A percentile compares a stretch with the other conserved stretches of the same genome.
Evolutionary conservation across 35 echinoderm and acorn worm genomes (phyloP).

Genomic region (Amphiura filiformis): DNA sequence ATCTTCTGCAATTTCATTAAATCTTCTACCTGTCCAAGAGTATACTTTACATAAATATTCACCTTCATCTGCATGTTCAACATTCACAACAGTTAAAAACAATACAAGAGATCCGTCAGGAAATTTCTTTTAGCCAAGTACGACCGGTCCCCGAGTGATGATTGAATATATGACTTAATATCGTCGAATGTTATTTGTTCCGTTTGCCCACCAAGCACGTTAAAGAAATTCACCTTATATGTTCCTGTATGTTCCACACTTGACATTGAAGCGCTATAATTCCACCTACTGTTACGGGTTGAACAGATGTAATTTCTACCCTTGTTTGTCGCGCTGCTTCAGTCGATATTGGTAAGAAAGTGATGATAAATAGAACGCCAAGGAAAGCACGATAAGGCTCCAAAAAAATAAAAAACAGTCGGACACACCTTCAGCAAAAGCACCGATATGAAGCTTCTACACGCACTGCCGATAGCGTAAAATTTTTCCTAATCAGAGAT

Average conservation of each 20-base stretch:
- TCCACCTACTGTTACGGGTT: neutral
- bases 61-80: neutral
- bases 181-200: neutral
- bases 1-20: neutral
- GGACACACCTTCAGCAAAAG: no score
- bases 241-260: neutral
- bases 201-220: neutral
- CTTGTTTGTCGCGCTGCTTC: neutral
- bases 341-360: no score
- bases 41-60: neutral
- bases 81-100: neutral
- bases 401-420: no score
- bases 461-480: no score
- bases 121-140: neutral
- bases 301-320: neutral
- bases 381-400: no score
- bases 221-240: neutral
- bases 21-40: neutral
- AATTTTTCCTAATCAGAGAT: no score
- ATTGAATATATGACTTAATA: neutral
- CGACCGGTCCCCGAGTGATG: neutral
- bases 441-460: no score
- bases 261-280: neutral
- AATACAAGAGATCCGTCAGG: neutral
- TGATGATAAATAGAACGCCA: no score